phyloP scores from a whole-genome alignment of 2,113 vertebrate genomes.

The Suricata suricatta region DNA sequence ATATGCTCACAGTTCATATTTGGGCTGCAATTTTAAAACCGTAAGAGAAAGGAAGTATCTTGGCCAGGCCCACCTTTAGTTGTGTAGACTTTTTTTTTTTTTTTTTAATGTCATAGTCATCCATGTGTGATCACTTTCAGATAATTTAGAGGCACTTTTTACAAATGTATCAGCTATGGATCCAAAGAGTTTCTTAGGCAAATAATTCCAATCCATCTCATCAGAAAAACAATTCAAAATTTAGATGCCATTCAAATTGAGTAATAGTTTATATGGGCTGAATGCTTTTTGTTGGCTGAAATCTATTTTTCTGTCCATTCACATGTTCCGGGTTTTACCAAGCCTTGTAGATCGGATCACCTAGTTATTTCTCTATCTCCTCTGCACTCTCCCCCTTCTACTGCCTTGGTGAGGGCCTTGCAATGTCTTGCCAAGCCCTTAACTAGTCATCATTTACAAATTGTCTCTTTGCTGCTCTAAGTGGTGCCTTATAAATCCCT shows the following conservation, averaged over 20 bases:
- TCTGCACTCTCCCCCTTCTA: not conserved
- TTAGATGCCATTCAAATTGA: not conserved
- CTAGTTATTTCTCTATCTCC: not conserved
- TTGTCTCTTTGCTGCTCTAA: not conserved
- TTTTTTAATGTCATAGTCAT: not conserved
- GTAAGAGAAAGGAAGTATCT: not conserved
- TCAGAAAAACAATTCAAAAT: not conserved
- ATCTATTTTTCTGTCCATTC: not conserved
- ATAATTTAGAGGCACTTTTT: not conserved
- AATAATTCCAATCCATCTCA: not conserved
- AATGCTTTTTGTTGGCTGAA: not conserved
- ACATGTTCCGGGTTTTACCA: not conserved
- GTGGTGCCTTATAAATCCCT: not conserved
- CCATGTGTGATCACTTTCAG: not conserved
- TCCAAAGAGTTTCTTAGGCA: not conserved
- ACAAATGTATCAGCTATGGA: not conserved
- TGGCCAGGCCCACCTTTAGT: not conserved
- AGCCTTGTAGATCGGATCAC: not conserved
- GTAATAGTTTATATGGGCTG: not conserved
- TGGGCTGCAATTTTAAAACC: not conserved
- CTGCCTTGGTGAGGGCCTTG: not conserved
- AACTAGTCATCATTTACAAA: not conserved
- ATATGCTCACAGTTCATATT: not conserved
- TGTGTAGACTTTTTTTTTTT: not conserved
- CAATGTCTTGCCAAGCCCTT: not conserved